phyloP scores from a whole-genome alignment of 2,888 invertebrate genomes.

The Agrilus mali region DNA sequence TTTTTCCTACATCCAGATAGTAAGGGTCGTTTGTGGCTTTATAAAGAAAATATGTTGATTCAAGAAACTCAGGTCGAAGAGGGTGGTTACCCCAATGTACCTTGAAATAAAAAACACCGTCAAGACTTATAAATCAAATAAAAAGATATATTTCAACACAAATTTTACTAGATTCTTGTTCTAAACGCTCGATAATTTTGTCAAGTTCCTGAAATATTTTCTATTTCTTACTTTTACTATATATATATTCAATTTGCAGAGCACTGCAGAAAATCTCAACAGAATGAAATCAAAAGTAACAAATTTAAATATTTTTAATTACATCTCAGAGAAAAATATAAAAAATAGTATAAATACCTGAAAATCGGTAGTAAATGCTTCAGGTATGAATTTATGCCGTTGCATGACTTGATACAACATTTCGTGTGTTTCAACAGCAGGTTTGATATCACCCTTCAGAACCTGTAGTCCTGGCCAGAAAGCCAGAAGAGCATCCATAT shows the following conservation, averaged over 20 bases:
- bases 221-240: no score
- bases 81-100: constrained; percentile 99
- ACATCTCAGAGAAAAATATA: constrained; percentile 1
- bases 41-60: constrained; percentile 95
- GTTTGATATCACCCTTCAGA: constrained; percentile 75
- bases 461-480: constrained; percentile 96
- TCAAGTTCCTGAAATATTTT: no score
- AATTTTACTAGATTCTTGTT: no score
- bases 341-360: constrained; percentile 55
- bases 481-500: constrained; percentile 93
- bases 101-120: constrained; percentile 58
- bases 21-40: constrained; percentile 92
- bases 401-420: constrained; percentile 98
- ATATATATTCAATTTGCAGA: no score
- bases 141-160: no score
- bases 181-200: no score
- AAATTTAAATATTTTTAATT: no score
- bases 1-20: constrained; percentile 84
- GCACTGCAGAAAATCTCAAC: no score
- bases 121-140: no score
- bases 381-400: constrained; percentile 94
- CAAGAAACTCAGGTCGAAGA: constrained; percentile 91
- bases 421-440: constrained; percentile 98
- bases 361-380: constrained; percentile 96
- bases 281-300: no score